Conservation (phyloP, 2,113 vertebrate genomes). For the Pomatostomus ruficeps region DNA sequence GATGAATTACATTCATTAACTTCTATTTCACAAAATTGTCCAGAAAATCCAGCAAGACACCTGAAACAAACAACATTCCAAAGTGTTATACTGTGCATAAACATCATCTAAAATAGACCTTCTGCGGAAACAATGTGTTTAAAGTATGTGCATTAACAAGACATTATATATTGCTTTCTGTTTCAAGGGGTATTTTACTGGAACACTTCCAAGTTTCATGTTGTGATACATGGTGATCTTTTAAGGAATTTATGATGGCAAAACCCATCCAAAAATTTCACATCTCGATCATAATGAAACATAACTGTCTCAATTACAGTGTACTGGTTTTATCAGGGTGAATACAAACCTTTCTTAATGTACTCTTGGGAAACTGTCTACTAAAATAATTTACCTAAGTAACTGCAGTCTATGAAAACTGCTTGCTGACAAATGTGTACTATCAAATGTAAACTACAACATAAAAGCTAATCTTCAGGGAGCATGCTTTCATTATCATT, state of each 20-base stretch:
- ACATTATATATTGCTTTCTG: not conserved
- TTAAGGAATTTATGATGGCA: not conserved
- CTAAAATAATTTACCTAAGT: not conserved
- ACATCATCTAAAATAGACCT: not conserved
- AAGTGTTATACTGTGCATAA: not conserved
- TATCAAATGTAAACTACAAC: not conserved
- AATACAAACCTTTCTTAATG: not conserved
- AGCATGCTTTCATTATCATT: not conserved
- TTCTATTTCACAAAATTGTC: constrained; percentile 63
- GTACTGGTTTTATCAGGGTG: not conserved
- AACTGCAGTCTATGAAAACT: not conserved
- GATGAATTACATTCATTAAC: constrained; percentile 83
- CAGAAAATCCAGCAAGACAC: constrained; percentile 65
- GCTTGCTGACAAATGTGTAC: not conserved
- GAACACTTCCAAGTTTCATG: not conserved
- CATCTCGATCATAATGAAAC: not conserved
- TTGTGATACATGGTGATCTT: not conserved
- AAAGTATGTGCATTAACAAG: not conserved
- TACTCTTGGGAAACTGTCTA: not conserved
- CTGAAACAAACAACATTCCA: constrained; percentile 43
- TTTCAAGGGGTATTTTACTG: not conserved
- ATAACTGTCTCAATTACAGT: not conserved
- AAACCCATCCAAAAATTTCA: not conserved
- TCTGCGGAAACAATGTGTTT: not conserved
- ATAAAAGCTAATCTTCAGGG: not conserved